phyloP scores from a whole-genome alignment of 2,797 vertebrate species.

The Coccyzus lansbergi region DNA sequence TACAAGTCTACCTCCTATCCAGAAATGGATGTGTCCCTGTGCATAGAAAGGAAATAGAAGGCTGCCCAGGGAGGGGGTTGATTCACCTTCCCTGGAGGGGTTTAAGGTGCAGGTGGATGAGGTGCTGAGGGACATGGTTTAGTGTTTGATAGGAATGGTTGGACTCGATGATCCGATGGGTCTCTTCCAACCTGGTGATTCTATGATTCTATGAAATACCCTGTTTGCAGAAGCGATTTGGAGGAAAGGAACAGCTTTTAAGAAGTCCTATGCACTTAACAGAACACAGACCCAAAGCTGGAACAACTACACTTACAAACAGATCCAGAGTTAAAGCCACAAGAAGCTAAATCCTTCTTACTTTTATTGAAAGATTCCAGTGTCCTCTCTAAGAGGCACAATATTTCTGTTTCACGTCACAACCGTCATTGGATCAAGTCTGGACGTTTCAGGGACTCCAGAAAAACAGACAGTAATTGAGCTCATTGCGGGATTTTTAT shows the following conservation, averaged over 20 bases:
- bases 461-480: slow-evolving; percentile 31
- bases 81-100: too few species aligned
- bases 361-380: rapidly evolving
- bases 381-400: background rate
- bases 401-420: background rate
- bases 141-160: too few species aligned
- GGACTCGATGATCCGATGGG: too few species aligned
- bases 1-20: background rate
- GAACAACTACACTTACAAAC: background rate
- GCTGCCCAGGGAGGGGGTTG: too few species aligned
- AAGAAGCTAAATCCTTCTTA: background rate
- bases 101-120: too few species aligned
- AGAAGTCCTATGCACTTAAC: background rate
- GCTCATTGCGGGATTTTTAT: slow-evolving; percentile 22
- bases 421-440: background rate
- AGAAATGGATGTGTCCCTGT: background rate
- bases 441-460: background rate
- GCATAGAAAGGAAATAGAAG: background rate
- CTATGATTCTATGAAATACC: too few species aligned
- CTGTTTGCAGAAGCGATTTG: background rate
- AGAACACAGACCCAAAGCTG: background rate
- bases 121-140: too few species aligned
- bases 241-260: background rate
- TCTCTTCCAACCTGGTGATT: too few species aligned
- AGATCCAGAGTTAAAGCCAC: background rate